Evolutionary conservation across 2,113 vertebrate genomes (phyloP).

Genomic region (Grantiella picta): DNA sequence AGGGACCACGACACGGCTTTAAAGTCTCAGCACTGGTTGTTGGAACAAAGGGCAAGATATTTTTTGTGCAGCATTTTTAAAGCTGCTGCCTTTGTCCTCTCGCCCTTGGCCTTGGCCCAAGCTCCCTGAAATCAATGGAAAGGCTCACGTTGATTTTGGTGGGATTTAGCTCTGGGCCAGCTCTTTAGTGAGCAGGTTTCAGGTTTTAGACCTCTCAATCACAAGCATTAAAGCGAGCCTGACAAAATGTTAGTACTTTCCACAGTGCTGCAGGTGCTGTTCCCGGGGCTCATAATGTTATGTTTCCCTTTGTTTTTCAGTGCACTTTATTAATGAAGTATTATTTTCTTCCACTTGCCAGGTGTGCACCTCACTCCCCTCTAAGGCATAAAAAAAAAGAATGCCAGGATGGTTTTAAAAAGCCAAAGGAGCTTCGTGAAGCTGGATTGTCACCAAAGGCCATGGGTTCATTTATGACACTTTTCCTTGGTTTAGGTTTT

Average conservation of each 20-base stretch:
- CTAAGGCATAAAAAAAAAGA: not conserved
- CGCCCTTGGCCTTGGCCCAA: not conserved
- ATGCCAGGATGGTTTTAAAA: not conserved
- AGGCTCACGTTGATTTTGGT: not conserved
- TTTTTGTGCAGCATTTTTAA: not conserved
- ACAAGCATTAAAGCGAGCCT: not conserved
- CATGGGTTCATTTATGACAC: accelerated
- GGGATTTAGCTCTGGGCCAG: not conserved
- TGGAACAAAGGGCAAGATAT: not conserved
- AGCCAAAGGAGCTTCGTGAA: not conserved
- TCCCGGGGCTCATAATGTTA: not conserved
- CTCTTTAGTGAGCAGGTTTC: not conserved
- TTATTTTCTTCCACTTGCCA: not conserved
- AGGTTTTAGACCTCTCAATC: not conserved
- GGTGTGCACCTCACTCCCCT: not conserved
- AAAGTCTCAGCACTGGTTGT: not conserved
- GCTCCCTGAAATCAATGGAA: not conserved
- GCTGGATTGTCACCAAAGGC: not conserved
- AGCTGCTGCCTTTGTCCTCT: not conserved
- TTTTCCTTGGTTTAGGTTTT: not conserved
- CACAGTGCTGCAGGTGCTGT: not conserved
- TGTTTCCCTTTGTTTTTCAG: not conserved
- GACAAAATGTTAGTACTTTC: not conserved
- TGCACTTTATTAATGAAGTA: not conserved
- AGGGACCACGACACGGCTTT: not conserved